Evolutionary conservation across 2,888 invertebrate species (phyloP).

Genomic region (Scelioninae gen. 2): DNA sequence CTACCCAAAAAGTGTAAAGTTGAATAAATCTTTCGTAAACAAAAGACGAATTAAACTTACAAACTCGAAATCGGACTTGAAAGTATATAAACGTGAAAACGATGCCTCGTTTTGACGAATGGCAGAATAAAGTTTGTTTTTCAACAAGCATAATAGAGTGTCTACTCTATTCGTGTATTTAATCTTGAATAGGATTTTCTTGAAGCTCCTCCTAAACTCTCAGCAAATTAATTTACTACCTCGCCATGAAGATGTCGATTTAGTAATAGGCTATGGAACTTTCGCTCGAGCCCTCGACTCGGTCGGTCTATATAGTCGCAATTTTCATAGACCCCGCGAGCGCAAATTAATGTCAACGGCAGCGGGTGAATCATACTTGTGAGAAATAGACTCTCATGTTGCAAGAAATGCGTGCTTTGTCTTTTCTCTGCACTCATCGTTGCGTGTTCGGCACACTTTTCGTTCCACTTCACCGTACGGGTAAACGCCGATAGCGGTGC

Average conservation of each 20-base stretch:
- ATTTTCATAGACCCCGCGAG: slow-evolving; percentile 26
- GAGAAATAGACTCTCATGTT: slow-evolving; percentile 49
- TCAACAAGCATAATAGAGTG: slow-evolving; percentile 52
- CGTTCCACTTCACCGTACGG: slow-evolving; percentile 59
- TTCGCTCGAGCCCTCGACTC: slow-evolving; percentile 24
- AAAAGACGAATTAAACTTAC: slow-evolving; percentile 48
- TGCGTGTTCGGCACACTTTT: slow-evolving; percentile 56
- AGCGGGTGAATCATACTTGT: slow-evolving; percentile 53
- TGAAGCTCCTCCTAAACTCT: slow-evolving; percentile 50
- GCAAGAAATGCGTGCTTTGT: slow-evolving; percentile 35
- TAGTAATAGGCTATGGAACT: slow-evolving; percentile 45
- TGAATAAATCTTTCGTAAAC: slow-evolving; percentile 24
- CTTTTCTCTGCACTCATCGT: slow-evolving; percentile 62
- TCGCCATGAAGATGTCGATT: slow-evolving; percentile 52
- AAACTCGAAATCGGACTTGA: slow-evolving; percentile 37
- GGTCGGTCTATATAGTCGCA: slow-evolving; percentile 28
- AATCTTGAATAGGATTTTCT: slow-evolving; percentile 55
- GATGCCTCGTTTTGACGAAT: slow-evolving; percentile 42
- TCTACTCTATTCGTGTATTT: slow-evolving; percentile 50
- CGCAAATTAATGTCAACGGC: slow-evolving; percentile 40
- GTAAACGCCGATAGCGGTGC: slow-evolving; percentile 37
- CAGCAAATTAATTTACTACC: slow-evolving; percentile 55
- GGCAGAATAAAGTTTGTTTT: slow-evolving; percentile 46
- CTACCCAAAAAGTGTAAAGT: slow-evolving; percentile 34
- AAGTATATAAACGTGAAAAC: slow-evolving; percentile 46